phyloP scores from a whole-genome alignment of 1,140 invertebrate genomes.

The Adoxophyes honmai region DNA sequence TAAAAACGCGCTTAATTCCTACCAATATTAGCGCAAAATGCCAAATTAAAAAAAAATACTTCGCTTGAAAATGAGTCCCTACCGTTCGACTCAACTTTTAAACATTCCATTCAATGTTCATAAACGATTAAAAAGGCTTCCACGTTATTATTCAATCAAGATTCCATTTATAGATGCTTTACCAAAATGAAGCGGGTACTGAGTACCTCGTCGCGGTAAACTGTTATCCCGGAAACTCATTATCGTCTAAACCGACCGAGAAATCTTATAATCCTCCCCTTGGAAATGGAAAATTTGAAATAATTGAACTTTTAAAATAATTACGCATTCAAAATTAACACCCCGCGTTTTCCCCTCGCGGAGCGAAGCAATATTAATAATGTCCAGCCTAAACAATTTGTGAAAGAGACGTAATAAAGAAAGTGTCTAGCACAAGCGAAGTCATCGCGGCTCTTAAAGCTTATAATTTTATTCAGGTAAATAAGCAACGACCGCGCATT shows the following conservation, averaged over 20 bases:
- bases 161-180: slow-evolving; percentile 42
- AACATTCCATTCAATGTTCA: background rate
- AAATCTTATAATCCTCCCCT: slow-evolving; percentile 67
- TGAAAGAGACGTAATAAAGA: background rate
- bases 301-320: slow-evolving; percentile 60
- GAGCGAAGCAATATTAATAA: background rate
- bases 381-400: background rate
- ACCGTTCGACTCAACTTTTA: background rate
- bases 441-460: slow-evolving; percentile 6
- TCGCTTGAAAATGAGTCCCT: too few species aligned
- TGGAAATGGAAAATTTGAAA: slow-evolving; percentile 69
- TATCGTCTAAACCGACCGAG: slow-evolving; percentile 61
- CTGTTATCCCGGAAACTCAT: slow-evolving; percentile 67
- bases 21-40: too few species aligned
- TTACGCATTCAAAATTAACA: slow-evolving; percentile 39
- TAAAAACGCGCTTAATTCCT: too few species aligned
- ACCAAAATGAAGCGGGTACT: slow-evolving; percentile 40
- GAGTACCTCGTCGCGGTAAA: slow-evolving; percentile 48
- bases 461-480: slow-evolving; percentile 27
- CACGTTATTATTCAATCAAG: slow-evolving; percentile 12
- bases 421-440: background rate
- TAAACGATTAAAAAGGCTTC: background rate
- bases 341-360: background rate
- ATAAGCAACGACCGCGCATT: slow-evolving; percentile 28
- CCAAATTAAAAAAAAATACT: too few species aligned